These are phyloP conservation scores for Macrosiphum euphorbiae DNA, from an alignment of 2,888 invertebrate species.

Conservation along the genomic window DNA sequence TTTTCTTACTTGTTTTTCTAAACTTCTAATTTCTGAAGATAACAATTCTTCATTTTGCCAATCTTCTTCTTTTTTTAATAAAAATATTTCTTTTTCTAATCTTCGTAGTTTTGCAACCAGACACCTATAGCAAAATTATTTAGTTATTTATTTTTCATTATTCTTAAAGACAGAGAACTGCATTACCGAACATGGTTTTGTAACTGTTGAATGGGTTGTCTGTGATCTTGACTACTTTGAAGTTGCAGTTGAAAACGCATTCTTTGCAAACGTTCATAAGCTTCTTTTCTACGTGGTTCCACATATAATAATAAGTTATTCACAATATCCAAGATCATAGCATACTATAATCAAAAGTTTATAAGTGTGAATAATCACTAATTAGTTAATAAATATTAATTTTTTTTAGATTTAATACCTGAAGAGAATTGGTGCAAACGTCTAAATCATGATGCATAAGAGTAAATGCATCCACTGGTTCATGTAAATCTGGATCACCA, in stretches of 20 bases:
- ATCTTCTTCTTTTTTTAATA: constrained; percentile 85
- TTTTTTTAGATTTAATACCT: constrained; percentile 72
- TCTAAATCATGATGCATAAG: constrained; percentile 98
- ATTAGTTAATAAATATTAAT: constrained; percentile 65
- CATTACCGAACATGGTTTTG: constrained; percentile 80
- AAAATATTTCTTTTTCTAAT: constrained; percentile 90
- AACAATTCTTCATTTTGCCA: constrained; percentile 74
- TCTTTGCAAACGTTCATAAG: constrained; percentile 87
- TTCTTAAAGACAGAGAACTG: background rate
- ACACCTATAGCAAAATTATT: constrained; percentile 73
- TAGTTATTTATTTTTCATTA: background rate
- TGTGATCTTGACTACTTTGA: constrained; percentile 90
- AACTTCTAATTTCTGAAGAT: constrained; percentile 78
- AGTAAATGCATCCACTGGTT: constrained; percentile 96
- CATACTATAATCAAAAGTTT: constrained; percentile 77
- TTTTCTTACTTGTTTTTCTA: constrained; percentile 77
- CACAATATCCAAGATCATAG: constrained; percentile 96
- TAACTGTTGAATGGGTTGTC: constrained; percentile 90
- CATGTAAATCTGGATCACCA: constrained; percentile 73
- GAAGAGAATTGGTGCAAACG: constrained; percentile 95
- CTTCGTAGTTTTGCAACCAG: constrained; percentile 85
- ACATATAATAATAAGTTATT: constrained; percentile 97
- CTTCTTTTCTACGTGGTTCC: constrained; percentile 94
- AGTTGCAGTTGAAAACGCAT: constrained; percentile 96
- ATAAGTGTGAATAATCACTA: background rate